Base-by-base conservation (phyloP, 2,113 vertebrate genomes). In the Tetrax tetrax region DNA sequence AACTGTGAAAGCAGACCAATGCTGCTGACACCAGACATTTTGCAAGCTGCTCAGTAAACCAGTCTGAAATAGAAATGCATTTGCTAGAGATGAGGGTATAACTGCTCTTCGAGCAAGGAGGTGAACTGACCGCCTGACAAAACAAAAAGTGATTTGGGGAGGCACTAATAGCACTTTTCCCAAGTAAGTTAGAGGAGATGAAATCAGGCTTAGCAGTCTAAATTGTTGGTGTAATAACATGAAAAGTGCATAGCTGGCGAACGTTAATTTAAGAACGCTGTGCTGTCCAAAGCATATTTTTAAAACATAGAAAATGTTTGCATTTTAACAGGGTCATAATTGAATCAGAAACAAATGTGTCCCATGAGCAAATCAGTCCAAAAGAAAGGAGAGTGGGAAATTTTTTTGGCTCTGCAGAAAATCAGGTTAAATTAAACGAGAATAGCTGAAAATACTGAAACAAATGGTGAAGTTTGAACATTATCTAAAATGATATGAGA, bases 271-370 rank as follows among this genome's bases (percentile, higher is more conserved):
- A 89, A 89, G 72, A 77, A 66, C 0, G 3, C 1, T 0, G 16
- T 75, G 47, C 50, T 88, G 54, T 77, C 53, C 45, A 93, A 97
- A 90, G 23, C 59, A 94, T 75, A 72, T 33, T 88, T 94, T 94
- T 77, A 47, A 66, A 91, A 66, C 31, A 19, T 77, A 51, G 71
- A 92, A 94, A 94, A 83, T 59, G 5, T 80, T 91, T 88, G 54
- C 37, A 43, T 86, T 95, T 95, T 87, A 83, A 57, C 66, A 70
- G 31, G 70, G 59, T 88, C 56, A 37, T 71, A 77, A 87, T 4
- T 86, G 79, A 85, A 95, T 70, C 21, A 93, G 63, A 93, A 96
- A 86, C 64, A 88, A 96, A 96, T 50, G 28, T 83, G 59, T 9
- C 50, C 14, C 9, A n/a, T 37, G 43, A 92, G 35, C 47, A 90